These are phyloP conservation scores for Paelopatides confundens DNA, from an alignment of 53 echinoderm and acorn worm species.

Conservation along the genomic window DNA sequence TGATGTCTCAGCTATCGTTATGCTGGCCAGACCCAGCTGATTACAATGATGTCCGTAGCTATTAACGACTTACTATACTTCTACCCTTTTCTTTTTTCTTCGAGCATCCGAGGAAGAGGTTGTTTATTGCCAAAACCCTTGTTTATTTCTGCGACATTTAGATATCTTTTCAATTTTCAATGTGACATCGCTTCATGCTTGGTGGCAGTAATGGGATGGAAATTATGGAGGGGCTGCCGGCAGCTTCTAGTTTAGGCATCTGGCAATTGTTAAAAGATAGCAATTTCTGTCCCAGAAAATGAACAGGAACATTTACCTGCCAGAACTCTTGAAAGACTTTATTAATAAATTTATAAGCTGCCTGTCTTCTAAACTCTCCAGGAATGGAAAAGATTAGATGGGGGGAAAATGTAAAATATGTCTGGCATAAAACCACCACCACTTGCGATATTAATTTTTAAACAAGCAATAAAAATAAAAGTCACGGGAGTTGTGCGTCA, in stretches of 20 bases:
- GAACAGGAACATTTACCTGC: constrained; percentile 12
- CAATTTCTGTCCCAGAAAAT: constrained; percentile 11
- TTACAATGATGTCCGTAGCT: constrained; percentile 6
- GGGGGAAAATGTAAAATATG: constrained; percentile 1
- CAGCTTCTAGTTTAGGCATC: background rate
- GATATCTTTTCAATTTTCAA: constrained; percentile 44
- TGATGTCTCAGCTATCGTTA: constrained; percentile 28
- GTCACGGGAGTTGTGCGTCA: background rate
- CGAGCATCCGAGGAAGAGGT: background rate
- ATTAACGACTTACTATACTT: background rate
- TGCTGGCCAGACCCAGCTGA: background rate
- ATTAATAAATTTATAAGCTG: constrained; percentile 45
- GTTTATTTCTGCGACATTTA: constrained; percentile 40
- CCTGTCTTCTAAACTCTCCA: background rate
- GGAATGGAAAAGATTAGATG: background rate
- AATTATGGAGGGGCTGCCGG: constrained; percentile 18
- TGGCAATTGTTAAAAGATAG: constrained; percentile 39
- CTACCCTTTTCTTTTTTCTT: background rate
- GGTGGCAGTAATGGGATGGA: constrained; percentile 22
- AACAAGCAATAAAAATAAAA: constrained; percentile 47
- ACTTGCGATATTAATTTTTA: constrained; percentile 39
- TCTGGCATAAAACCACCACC: constrained; percentile 30
- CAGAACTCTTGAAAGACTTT: constrained; percentile 28
- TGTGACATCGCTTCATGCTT: constrained; percentile 32
- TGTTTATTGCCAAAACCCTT: constrained; percentile 30